Evolutionary conservation across 2,113 vertebrate species (phyloP).

Genomic region (Chionomys nivalis): DNA sequence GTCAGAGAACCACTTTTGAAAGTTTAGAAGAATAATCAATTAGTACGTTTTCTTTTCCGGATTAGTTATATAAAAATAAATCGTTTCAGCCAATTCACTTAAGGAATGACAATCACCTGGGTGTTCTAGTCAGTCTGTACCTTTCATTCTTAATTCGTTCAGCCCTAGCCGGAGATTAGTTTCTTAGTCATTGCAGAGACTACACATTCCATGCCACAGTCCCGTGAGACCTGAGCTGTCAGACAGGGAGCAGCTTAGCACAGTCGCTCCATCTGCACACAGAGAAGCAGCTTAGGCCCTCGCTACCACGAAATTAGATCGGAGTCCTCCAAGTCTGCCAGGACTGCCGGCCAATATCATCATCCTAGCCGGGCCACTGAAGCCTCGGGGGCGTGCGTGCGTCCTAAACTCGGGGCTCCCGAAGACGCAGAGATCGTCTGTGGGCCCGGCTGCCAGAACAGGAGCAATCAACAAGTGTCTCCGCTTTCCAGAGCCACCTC

Average conservation of each 20-base stretch:
- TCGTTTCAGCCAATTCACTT: neutral
- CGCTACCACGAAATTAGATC: neutral
- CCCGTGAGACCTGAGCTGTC: neutral
- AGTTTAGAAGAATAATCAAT: neutral
- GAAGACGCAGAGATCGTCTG: neutral
- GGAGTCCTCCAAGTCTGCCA: neutral
- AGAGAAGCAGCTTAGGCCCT: neutral
- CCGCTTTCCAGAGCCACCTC: neutral
- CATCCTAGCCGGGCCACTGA: neutral
- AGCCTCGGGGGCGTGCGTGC: neutral
- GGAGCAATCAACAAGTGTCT: slow-evolving; percentile 71
- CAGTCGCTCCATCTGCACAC: neutral
- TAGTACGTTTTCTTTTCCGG: neutral
- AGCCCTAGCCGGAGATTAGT: neutral
- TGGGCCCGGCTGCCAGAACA: neutral
- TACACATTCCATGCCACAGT: neutral
- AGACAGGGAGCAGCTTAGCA: neutral
- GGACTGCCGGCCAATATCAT: neutral
- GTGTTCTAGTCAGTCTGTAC: neutral
- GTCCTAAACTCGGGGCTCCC: neutral
- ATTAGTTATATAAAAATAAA: neutral
- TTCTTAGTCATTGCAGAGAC: neutral
- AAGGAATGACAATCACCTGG: neutral
- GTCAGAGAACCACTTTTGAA: neutral
- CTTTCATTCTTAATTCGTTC: slow-evolving; percentile 2